These are phyloP conservation scores for Sesamia inferens DNA, from an alignment of 2,888 invertebrate species.

Conservation along the genomic window DNA sequence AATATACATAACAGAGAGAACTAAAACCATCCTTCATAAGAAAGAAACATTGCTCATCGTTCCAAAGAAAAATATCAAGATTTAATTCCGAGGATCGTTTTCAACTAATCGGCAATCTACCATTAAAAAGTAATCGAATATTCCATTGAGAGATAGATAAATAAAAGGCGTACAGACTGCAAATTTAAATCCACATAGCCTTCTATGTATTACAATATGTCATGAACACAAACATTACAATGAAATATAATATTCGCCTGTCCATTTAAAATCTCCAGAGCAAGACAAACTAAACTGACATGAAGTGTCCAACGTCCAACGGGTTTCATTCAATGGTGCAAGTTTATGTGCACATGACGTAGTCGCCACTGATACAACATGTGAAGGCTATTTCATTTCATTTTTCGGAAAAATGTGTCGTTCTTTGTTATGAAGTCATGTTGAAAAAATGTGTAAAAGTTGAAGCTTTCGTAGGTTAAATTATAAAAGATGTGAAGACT, in stretches of 20 bases:
- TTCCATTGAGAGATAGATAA: neutral
- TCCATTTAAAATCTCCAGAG: constrained; percentile 38
- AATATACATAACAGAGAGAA: neutral
- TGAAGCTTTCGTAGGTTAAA: neutral
- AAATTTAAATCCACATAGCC: neutral
- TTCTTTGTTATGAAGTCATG: constrained; percentile 12
- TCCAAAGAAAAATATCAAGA: neutral
- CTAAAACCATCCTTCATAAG: neutral
- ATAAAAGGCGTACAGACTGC: neutral
- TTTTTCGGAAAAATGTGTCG: constrained; percentile 7
- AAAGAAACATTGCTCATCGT: neutral
- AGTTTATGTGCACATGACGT: constrained; percentile 37
- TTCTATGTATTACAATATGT: neutral
- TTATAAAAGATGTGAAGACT: neutral
- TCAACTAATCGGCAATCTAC: neutral
- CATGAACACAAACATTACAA: constrained; percentile 6
- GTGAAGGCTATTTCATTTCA: constrained; percentile 18
- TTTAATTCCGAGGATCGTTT: neutral
- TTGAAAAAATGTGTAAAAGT: constrained; percentile 4
- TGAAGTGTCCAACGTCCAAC: constrained; percentile 34
- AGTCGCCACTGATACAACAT: constrained; percentile 10
- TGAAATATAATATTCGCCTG: constrained; percentile 17
- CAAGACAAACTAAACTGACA: constrained; percentile 42
- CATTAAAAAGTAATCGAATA: neutral
- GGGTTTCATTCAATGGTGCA: constrained; percentile 38